These are phyloP conservation scores for Cerastoderma edule DNA, from an alignment of 2,888 invertebrate species.

Conservation along the genomic window DNA sequence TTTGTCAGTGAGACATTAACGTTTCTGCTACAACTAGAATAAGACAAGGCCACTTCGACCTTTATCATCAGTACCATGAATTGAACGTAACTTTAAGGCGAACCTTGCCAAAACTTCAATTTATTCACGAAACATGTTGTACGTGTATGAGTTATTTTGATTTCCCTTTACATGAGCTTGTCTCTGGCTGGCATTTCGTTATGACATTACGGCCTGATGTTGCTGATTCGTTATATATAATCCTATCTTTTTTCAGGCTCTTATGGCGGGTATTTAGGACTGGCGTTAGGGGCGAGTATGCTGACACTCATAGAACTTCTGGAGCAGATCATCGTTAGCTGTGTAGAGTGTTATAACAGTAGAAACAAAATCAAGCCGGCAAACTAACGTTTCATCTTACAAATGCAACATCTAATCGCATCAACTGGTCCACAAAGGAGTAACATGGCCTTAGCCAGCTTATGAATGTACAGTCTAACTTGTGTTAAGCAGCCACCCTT, in stretches of 20 bases:
- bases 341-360: background rate
- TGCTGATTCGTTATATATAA: background rate
- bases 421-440: no score
- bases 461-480: no score
- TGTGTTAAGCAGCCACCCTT: no score
- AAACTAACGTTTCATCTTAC: no score
- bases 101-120: no score
- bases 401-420: no score
- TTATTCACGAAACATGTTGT: background rate
- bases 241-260: slow-evolving; percentile 27
- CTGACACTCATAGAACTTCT: slow-evolving; percentile 30
- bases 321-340: slow-evolving; percentile 22
- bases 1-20: no score
- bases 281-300: slow-evolving; percentile 30
- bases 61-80: no score
- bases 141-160: background rate
- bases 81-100: no score
- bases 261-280: slow-evolving; percentile 33
- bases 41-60: no score
- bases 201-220: background rate
- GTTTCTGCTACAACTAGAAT: no score
- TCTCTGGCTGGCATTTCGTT: background rate
- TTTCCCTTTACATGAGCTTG: background rate
- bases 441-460: no score
- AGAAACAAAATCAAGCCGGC: background rate